A percentile compares a stretch with the other conserved stretches of the same genome.
Conservation (phyloP, 2,797 vertebrate species). For the Simalia tracyae region DNA sequence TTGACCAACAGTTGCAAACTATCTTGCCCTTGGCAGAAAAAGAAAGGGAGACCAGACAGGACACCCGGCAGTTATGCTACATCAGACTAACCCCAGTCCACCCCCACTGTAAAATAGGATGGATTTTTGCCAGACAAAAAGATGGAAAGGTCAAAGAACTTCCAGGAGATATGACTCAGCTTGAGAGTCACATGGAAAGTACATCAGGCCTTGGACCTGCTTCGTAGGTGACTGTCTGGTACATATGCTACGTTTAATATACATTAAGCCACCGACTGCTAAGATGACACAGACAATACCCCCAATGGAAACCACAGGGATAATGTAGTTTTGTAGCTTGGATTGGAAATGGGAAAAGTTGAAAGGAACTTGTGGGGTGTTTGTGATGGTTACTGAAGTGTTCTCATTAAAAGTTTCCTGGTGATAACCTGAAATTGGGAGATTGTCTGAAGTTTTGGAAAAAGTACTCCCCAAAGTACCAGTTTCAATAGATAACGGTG, state of each 20-base stretch:
- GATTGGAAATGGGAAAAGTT: background rate
- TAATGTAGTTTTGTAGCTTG: background rate
- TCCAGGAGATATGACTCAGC: background rate
- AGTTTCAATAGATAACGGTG: background rate
- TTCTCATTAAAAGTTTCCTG: background rate
- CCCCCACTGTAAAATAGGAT: too few species aligned
- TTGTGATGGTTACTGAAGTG: background rate
- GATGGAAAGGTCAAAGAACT: background rate
- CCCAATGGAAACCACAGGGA: background rate
- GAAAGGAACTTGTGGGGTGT: background rate
- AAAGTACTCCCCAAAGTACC: background rate
- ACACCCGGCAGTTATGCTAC: background rate
- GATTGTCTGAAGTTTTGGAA: background rate
- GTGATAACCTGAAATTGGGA: background rate
- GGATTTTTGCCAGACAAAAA: background rate
- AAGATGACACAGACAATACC: background rate
- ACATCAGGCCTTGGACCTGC: background rate
- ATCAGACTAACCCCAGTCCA: background rate
- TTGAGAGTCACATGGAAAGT: background rate
- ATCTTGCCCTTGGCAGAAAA: background rate
- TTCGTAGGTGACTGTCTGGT: background rate
- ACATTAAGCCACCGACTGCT: background rate
- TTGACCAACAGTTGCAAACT: background rate
- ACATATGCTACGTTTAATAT: background rate
- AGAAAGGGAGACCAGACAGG: background rate